Conservation (phyloP, 2,797 vertebrate genomes). For the Tinamus major region DNA sequence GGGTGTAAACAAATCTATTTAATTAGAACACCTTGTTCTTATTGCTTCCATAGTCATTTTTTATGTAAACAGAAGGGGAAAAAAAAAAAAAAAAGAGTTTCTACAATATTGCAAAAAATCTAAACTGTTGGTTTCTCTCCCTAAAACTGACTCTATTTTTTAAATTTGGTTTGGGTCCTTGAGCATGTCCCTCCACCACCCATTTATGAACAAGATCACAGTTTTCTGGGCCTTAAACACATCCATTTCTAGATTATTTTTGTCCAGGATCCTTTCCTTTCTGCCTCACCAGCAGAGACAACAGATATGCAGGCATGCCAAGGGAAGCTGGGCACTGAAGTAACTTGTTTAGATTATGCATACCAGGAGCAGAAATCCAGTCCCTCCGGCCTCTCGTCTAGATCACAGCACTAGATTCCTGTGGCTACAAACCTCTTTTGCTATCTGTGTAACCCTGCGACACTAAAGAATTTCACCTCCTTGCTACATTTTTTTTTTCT, state of each 20-base stretch:
- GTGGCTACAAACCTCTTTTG: background rate
- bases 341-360: background rate
- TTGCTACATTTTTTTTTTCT: background rate
- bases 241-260: background rate
- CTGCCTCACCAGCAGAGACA: background rate
- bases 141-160: background rate
- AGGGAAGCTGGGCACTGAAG: background rate
- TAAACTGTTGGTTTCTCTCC: background rate
- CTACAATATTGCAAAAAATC: constrained; percentile 2
- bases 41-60: constrained; percentile 73
- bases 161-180: background rate
- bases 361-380: background rate
- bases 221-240: background rate
- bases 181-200: background rate
- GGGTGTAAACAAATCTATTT: constrained; percentile 85
- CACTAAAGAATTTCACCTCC: background rate
- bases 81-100: background rate
- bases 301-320: rapidly evolving
- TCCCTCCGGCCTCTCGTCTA: rapidly evolving
- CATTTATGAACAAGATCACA: background rate
- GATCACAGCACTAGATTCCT: background rate
- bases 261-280: background rate
- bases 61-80: constrained; percentile 46
- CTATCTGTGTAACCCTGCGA: background rate
- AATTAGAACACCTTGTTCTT: constrained; percentile 85